These are phyloP conservation scores for Dynastes hyllus DNA, from an alignment of 2,888 invertebrate genomes.

Conservation along the genomic window DNA sequence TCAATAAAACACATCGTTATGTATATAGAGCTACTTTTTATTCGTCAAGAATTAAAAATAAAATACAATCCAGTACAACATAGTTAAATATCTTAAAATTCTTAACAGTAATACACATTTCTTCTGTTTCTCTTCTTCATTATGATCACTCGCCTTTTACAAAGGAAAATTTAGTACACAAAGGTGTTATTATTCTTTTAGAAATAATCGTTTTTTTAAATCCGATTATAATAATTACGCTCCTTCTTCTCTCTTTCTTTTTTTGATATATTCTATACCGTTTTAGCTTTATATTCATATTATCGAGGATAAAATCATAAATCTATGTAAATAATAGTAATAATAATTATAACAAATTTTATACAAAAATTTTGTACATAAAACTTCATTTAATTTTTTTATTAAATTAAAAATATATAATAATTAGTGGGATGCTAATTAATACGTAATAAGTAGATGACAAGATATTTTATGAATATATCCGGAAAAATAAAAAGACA, in stretches of 20 bases:
- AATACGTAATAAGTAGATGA: no score
- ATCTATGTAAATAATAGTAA: constrained; percentile 38
- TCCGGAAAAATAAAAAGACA: constrained; percentile 5
- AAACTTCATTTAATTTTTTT: background rate
- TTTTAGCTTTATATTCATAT: background rate
- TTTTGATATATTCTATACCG: constrained; percentile 30
- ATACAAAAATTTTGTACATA: constrained; percentile 49
- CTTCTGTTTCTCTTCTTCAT: constrained; percentile 40
- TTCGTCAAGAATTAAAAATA: constrained; percentile 62
- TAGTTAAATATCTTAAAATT: constrained; percentile 67
- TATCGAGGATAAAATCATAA: constrained; percentile 35
- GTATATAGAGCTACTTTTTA: constrained; percentile 50
- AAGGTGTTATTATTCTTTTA: constrained; percentile 46
- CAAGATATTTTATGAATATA: no score
- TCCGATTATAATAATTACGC: constrained; percentile 5
- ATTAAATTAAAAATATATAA: background rate
- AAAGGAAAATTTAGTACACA: constrained; percentile 52
- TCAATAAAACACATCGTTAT: constrained; percentile 23
- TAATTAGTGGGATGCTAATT: no score
- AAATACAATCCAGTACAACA: constrained; percentile 68
- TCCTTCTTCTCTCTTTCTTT: background rate
- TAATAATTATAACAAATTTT: constrained; percentile 44
- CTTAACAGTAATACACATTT: constrained; percentile 59
- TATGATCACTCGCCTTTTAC: constrained; percentile 56
- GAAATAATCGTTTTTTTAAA: constrained; percentile 48